Conservation (phyloP, 2,113 vertebrate genomes). For the Cervus canadensis region DNA sequence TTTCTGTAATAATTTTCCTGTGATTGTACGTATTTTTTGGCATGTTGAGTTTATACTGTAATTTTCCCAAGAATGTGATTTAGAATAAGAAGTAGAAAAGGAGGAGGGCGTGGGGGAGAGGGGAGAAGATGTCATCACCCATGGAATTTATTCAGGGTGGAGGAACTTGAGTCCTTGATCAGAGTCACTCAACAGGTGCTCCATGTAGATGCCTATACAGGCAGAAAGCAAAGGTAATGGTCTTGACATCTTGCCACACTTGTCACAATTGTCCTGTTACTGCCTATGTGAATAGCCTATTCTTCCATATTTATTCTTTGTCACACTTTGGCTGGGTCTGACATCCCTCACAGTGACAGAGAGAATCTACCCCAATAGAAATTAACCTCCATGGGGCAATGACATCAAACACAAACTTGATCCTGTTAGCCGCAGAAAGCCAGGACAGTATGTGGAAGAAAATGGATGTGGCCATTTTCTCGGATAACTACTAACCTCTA, state of each 20-base stretch:
- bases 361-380: too few species aligned
- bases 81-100: not conserved
- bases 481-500: not conserved
- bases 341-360: too few species aligned
- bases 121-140: not conserved
- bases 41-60: not conserved
- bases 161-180: not conserved
- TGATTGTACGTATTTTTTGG: not conserved
- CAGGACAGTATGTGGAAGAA: too few species aligned
- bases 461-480: not conserved
- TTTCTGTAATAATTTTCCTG: not conserved
- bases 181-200: not conserved
- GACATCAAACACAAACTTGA: accelerated
- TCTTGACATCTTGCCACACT: accelerated
- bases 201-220: accelerated
- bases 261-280: accelerated
- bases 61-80: not conserved
- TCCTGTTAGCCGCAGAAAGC: not conserved
- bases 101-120: accelerated
- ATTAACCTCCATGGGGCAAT: accelerated
- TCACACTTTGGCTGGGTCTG: not conserved
- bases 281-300: not conserved
- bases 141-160: not conserved
- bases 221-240: not conserved
- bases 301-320: not conserved